Evolutionary conservation across 2,113 vertebrate genomes (phyloP), one percentile per base, ranked within the genome.

Genomic region (Xiphorhynchus elegans): DNA sequence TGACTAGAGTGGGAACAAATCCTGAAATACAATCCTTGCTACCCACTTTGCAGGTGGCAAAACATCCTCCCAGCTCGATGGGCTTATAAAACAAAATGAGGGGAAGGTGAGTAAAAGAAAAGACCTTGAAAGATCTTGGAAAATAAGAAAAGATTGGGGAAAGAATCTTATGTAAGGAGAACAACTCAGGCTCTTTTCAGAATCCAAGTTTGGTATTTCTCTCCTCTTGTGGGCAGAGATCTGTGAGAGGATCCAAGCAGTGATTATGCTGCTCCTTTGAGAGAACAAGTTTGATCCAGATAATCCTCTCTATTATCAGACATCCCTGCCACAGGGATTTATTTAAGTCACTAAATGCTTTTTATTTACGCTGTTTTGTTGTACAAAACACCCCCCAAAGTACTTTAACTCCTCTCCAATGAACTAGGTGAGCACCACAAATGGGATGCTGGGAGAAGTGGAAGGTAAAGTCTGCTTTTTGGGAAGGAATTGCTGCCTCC

Each of bases 281-380:
- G 66, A 88, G 53, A 10, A 52, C 0, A 0, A 76, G 77, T 28
- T 28, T 75, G 91, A 95, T 82, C 70, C 87, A 89, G 80, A 75
- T 78, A 63, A 89, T 89, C 73, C 28, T 40, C 42, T 80, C 75
- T 20, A 83, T 63, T 39, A 90, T 81, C 84, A 92, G 37, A 77
- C 47, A 55, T 17, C 63, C 33, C 83, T 11, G 29, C 62, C 89
- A 87, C 33, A 12, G 83, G 84, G 87, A 72, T 91, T 94, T 76
- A 87, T 55, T 87, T 20, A 68, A 94, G 91, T 72, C 84, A 68
- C 87, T 87, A 95, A 91, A 73, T 16, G 56, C 37, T 89, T 84
- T 93, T 79, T 92, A 93, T 84, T 93, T 89, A 70, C 59, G 60
- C 42, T 47, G 74, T 70, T 47, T 74, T 67, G 46, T 49, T 58